These are phyloP conservation scores for Seriola aureovittata DNA, from an alignment of 2,113 vertebrate species.

Conservation along the genomic window DNA sequence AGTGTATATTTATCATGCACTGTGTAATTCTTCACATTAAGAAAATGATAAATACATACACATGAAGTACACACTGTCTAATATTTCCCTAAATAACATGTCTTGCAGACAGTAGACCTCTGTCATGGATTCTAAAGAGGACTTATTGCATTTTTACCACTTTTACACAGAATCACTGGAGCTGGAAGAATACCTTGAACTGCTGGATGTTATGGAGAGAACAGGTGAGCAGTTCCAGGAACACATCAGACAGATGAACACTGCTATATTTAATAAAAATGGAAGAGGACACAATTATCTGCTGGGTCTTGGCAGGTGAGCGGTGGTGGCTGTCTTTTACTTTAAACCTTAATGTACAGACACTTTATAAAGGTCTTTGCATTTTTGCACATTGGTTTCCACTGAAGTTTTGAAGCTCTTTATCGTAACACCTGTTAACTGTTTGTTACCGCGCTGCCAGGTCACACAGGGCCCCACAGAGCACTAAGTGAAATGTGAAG, in stretches of 20 bases:
- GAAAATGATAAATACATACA: too few relatives aligned
- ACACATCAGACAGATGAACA: background rate
- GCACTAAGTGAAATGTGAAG: background rate
- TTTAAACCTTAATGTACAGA: background rate
- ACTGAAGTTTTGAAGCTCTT: background rate
- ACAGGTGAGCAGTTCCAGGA: background rate
- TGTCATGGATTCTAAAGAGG: background rate
- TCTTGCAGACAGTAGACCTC: too few relatives aligned
- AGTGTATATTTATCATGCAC: too few relatives aligned
- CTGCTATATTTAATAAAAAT: background rate
- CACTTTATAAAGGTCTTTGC: background rate
- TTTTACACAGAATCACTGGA: background rate
- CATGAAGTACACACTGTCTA: too few relatives aligned
- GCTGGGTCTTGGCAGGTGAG: too few relatives aligned
- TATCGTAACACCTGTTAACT: background rate
- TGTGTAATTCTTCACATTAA: too few relatives aligned
- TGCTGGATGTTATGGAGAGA: background rate
- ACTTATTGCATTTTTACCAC: background rate
- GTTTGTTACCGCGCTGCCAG: background rate
- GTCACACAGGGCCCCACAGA: background rate
- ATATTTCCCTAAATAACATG: too few relatives aligned
- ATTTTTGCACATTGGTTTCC: background rate
- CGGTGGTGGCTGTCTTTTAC: too few relatives aligned
- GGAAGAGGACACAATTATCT: background rate
- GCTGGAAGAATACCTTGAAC: conserved; percentile 1